phyloP scores from a whole-genome alignment of 2,888 invertebrate species.

The Chrysotoxum bicinctum region DNA sequence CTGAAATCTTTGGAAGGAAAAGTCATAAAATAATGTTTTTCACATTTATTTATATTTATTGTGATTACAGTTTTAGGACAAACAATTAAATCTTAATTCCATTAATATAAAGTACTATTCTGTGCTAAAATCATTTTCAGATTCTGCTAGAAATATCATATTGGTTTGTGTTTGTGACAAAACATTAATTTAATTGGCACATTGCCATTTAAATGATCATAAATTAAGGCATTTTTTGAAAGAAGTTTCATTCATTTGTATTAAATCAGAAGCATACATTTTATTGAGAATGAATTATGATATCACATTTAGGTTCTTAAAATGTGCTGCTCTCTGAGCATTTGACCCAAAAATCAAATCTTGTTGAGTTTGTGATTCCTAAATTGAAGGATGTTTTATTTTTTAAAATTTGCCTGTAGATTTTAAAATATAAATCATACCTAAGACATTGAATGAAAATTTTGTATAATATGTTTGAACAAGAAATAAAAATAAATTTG shows the following conservation, averaged over 20 bases:
- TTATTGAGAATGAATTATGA: not conserved
- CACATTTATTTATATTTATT: not conserved
- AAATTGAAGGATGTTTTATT: too few relatives aligned
- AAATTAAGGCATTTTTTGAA: not conserved
- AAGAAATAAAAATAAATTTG: too few relatives aligned
- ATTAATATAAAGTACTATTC: not conserved
- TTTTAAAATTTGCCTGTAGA: too few relatives aligned
- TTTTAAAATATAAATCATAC: too few relatives aligned
- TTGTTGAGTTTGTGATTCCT: too few relatives aligned
- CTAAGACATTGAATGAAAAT: too few relatives aligned
- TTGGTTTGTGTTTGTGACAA: not conserved
- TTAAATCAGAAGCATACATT: slow-evolving; percentile 3
- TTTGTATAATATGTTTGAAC: too few relatives aligned
- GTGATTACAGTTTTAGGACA: not conserved
- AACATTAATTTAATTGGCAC: not conserved
- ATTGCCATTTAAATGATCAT: not conserved
- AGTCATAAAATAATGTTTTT: not conserved
- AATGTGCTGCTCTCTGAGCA: not conserved
- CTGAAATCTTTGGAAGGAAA: not conserved
- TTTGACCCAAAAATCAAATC: not conserved
- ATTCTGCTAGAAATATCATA: not conserved
- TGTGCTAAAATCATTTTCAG: not conserved
- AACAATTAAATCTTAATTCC: not conserved
- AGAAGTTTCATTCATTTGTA: slow-evolving; percentile 2
- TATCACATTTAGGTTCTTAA: not conserved